Evolutionary conservation across 1,140 invertebrate genomes (phyloP).

Genomic region (Aphaenogaster floridana): DNA sequence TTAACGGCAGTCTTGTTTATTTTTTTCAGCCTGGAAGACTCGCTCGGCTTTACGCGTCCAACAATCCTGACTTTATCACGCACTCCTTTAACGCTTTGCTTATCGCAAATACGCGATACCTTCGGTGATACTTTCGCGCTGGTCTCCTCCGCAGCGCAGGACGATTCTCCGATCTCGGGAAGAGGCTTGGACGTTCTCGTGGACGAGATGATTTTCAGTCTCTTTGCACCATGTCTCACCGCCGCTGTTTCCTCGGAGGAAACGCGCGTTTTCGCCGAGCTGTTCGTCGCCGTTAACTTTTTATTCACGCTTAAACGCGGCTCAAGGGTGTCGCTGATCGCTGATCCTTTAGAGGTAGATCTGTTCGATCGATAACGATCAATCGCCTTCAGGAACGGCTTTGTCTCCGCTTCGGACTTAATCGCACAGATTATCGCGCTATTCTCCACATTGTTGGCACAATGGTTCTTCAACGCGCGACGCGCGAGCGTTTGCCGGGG

Average conservation of each 20-base stretch:
- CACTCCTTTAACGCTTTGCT: constrained; percentile 72
- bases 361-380: constrained; percentile 27
- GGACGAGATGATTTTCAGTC: constrained; percentile 79
- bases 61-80: constrained; percentile 59
- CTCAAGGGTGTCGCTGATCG: constrained; percentile 6
- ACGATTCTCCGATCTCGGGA: constrained; percentile 75
- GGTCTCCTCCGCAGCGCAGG: constrained; percentile 50
- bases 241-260: constrained; percentile 77
- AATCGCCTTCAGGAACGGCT: constrained; percentile 55
- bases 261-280: constrained; percentile 15
- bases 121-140: constrained; percentile 44
- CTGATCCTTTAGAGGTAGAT: background rate
- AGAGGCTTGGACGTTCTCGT: constrained; percentile 66
- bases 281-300: constrained; percentile 30
- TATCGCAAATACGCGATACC: constrained; percentile 65
- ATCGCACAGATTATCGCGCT: constrained; percentile 69
- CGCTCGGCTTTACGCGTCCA: constrained; percentile 74
- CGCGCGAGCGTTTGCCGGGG: constrained; percentile 74
- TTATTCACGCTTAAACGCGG: constrained; percentile 35
- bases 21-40: constrained; percentile 74
- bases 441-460: constrained; percentile 71
- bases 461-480: constrained; percentile 77
- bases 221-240: constrained; percentile 80
- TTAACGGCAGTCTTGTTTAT: constrained; percentile 54
- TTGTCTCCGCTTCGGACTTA: constrained; percentile 58